Evolutionary conservation across 2,888 invertebrate species (phyloP).

Genomic region (Drosophila aldrichi): DNA sequence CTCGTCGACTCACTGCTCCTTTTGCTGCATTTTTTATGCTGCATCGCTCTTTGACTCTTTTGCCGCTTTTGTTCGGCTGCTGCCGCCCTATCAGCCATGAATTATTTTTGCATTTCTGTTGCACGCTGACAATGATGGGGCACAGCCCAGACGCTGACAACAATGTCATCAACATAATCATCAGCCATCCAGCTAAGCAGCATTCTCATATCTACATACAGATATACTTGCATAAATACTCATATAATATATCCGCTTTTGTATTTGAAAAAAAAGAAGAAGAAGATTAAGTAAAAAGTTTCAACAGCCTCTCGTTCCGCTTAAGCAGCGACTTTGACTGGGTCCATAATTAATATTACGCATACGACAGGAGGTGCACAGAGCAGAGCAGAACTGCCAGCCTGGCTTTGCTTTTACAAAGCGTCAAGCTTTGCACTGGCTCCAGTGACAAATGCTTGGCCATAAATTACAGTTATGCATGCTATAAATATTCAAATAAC

Average conservation of each 20-base stretch:
- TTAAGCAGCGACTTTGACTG: slow-evolving; percentile 11
- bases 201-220: slow-evolving; percentile 26
- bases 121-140: slow-evolving; percentile 57
- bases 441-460: slow-evolving; percentile 79
- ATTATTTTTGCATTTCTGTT: slow-evolving; percentile 60
- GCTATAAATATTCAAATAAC: slow-evolving; percentile 81
- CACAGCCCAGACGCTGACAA: slow-evolving; percentile 51
- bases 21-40: slow-evolving; percentile 75
- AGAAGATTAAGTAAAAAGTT: slow-evolving; percentile 36
- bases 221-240: background rate
- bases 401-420: slow-evolving; percentile 21
- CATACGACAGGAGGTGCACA: slow-evolving; percentile 35
- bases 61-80: slow-evolving; percentile 66
- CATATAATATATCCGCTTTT: background rate
- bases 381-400: slow-evolving; percentile 11
- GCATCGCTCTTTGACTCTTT: slow-evolving; percentile 74
- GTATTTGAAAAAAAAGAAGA: too few relatives aligned
- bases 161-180: slow-evolving; percentile 78
- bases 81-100: slow-evolving; percentile 57
- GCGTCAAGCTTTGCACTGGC: slow-evolving; percentile 23
- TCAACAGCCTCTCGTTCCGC: slow-evolving; percentile 10
- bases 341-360: slow-evolving; percentile 66
- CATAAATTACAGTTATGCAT: slow-evolving; percentile 83
- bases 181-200: slow-evolving; percentile 56
- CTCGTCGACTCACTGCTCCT: slow-evolving; percentile 58